These are phyloP conservation scores for Laticauda laticaudata DNA, from an alignment of 2,113 vertebrate species.

Conservation along the genomic window DNA sequence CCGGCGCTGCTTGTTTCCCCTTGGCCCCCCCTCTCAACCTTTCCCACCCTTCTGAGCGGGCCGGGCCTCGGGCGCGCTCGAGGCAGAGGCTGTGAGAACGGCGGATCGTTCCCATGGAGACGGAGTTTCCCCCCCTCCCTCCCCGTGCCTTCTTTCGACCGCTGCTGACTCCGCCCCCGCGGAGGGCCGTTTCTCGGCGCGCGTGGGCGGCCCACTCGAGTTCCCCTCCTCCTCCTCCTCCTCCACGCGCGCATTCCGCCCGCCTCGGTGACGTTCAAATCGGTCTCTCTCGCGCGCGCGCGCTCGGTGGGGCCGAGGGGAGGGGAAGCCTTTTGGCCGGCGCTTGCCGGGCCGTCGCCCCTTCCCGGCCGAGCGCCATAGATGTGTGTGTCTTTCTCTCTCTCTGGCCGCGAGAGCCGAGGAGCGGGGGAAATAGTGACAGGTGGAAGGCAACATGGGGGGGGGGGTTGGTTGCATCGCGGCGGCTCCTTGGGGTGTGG, in stretches of 20 bases:
- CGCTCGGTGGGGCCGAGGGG: not conserved
- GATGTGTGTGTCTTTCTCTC: not conserved
- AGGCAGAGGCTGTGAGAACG: not conserved
- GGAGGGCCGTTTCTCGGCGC: no score
- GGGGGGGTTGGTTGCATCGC: not conserved
- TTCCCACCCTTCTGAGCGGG: not conserved
- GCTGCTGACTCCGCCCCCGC: not conserved
- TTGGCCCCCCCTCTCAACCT: not conserved
- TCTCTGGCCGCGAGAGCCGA: not conserved
- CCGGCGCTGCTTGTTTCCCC: not conserved
- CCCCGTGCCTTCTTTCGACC: not conserved
- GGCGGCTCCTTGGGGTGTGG: not conserved
- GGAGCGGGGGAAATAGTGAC: not conserved
- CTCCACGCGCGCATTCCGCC: not conserved
- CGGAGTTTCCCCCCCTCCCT: not conserved
- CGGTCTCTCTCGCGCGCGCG: not conserved
- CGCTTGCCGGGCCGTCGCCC: not conserved
- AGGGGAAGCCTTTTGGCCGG: no score
- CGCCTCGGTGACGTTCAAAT: not conserved
- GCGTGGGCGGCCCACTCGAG: not conserved
- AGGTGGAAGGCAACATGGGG: not conserved
- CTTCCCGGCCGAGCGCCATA: not conserved
- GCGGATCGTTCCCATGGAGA: not conserved
- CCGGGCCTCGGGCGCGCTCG: not conserved
- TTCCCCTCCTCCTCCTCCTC: no score